Percentiles rank a stretch among this genome's conserved stretches.
Conservation (phyloP, 1,140 invertebrate species). For the Cecropterus lyciades region DNA sequence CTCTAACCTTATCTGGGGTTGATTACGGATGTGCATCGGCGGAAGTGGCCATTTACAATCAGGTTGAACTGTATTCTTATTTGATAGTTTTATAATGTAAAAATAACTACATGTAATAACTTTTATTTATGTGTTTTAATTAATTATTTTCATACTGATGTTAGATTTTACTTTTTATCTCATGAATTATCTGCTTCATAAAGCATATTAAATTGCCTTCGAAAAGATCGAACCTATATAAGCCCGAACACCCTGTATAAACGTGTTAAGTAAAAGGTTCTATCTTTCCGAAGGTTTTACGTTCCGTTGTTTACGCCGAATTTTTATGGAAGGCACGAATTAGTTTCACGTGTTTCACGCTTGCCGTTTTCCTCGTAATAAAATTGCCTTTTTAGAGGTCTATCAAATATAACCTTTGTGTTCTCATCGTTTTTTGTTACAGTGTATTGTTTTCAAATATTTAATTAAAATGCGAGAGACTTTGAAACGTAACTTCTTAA, state of each 20-base stretch:
- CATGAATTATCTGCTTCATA: no score
- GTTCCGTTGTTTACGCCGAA: slow-evolving; percentile 36
- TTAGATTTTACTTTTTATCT: background rate
- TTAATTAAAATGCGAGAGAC: background rate
- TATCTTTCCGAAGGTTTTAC: slow-evolving; percentile 33
- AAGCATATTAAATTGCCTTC: slow-evolving; percentile 19
- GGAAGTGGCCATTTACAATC: no score
- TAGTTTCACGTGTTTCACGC: slow-evolving; percentile 31
- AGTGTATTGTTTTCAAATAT: background rate
- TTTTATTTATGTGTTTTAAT: no score
- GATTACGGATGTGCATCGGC: no score
- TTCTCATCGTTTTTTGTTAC: background rate
- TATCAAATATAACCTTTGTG: slow-evolving; percentile 33
- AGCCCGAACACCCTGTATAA: slow-evolving; percentile 18
- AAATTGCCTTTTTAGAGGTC: slow-evolving; percentile 35
- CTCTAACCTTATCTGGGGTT: no score
- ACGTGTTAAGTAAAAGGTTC: slow-evolving; percentile 29
- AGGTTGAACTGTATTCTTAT: no score
- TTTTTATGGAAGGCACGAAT: slow-evolving; percentile 36
- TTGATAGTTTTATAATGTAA: no score
- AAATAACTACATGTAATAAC: no score
- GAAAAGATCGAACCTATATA: slow-evolving; percentile 9
- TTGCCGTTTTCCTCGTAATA: slow-evolving; percentile 32
- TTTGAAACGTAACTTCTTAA: no score
- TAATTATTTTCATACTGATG: no score